Evolutionary conservation across 2,797 vertebrate genomes (phyloP).

Genomic region (Lepilemur ruficaudatus): DNA sequence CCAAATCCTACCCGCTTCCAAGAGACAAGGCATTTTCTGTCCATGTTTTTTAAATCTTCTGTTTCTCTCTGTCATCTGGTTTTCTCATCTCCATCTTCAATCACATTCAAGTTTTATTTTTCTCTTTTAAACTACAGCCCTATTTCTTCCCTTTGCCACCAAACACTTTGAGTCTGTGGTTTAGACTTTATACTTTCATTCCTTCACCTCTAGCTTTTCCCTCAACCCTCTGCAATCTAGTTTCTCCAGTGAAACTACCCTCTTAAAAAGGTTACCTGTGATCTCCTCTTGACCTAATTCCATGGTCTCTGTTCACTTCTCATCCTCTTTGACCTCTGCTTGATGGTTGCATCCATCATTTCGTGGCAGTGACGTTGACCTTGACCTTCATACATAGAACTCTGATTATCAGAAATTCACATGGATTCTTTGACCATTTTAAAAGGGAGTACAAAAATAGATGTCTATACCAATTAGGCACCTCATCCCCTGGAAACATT

Average conservation of each 20-base stretch:
- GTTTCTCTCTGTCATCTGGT: neutral
- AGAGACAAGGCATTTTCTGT: neutral
- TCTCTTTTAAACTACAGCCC: neutral
- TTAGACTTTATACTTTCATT: constrained; percentile 7
- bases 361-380: constrained; percentile 11
- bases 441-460: neutral
- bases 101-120: neutral
- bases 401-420: constrained; percentile 29
- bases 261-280: neutral
- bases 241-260: constrained; percentile 20
- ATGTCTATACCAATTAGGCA: neutral
- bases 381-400: neutral
- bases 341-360: constrained; percentile 41
- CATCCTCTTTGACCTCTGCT: neutral
- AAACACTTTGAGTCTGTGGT: neutral
- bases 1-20: neutral
- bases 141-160: neutral
- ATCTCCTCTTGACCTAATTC: neutral
- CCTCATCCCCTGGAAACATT: neutral
- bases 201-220: neutral
- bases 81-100: neutral
- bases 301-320: constrained; percentile 6
- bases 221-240: neutral
- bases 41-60: neutral
- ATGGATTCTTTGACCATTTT: constrained; percentile 1